Evolutionary conservation across 2,113 vertebrate genomes (phyloP).

Genomic region (Chaetodon trifascialis): DNA sequence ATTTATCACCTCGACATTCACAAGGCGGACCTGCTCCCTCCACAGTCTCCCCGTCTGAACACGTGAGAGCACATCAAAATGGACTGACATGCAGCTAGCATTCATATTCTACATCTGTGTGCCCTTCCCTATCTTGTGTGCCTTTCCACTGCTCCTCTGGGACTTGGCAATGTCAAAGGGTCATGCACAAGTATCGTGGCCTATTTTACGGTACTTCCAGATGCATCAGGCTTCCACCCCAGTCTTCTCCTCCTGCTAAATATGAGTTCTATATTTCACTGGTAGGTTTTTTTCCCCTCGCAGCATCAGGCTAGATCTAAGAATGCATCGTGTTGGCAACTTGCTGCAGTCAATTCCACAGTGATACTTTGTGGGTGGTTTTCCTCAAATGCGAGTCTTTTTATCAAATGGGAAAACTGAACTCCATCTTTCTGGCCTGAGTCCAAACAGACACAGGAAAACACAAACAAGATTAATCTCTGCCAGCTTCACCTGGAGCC

Average conservation of each 20-base stretch:
- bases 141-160: slow-evolving; percentile 35
- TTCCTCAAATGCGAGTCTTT: slow-evolving; percentile 68
- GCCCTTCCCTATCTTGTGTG: slow-evolving; percentile 41
- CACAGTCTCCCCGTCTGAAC: slow-evolving; percentile 37
- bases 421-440: slow-evolving; percentile 62
- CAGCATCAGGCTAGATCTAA: slow-evolving; percentile 45
- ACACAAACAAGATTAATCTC: slow-evolving; percentile 75
- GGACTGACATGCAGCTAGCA: slow-evolving; percentile 61
- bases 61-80: slow-evolving; percentile 65
- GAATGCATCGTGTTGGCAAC: slow-evolving; percentile 67
- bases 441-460: slow-evolving; percentile 70
- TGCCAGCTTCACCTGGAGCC: slow-evolving; percentile 73
- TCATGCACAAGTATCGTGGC: slow-evolving; percentile 30
- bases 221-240: slow-evolving; percentile 14
- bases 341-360: slow-evolving; percentile 70
- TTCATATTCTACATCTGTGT: slow-evolving; percentile 56
- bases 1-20: slow-evolving; percentile 75
- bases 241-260: slow-evolving; percentile 25
- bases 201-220: slow-evolving; percentile 48
- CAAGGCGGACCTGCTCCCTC: slow-evolving; percentile 49
- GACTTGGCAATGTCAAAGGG: slow-evolving; percentile 51
- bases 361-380: slow-evolving; percentile 70
- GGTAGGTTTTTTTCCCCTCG: slow-evolving; percentile 15
- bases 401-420: slow-evolving; percentile 71
- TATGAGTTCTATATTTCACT: slow-evolving; percentile 22